These are phyloP conservation scores for Grammatotria lemairii DNA, from an alignment of 2,113 vertebrate genomes.

Conservation along the genomic window DNA sequence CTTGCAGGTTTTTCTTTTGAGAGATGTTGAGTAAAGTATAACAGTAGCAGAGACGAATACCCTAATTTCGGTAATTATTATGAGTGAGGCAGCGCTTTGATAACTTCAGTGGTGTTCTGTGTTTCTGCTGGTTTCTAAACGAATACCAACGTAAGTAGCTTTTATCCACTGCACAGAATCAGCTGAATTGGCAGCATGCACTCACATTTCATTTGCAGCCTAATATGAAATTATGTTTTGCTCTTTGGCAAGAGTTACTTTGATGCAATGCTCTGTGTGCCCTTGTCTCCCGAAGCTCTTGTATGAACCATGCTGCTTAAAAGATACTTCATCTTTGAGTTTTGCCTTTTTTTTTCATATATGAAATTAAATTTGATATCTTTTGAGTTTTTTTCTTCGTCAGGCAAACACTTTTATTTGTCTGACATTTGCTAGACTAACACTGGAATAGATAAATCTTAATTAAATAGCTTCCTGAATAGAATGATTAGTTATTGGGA, in stretches of 20 bases:
- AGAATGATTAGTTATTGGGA: not conserved
- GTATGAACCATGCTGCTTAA: not conserved
- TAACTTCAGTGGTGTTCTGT: not conserved
- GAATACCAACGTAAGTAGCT: not conserved
- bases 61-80: slow-evolving; percentile 8
- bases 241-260: not conserved
- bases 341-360: not conserved
- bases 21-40: not conserved
- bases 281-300: not conserved
- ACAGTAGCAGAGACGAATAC: not conserved
- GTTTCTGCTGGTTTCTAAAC: not conserved
- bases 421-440: not conserved
- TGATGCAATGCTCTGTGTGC: not conserved
- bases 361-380: not conserved
- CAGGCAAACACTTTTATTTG: not conserved
- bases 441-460: not conserved
- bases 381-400: not conserved
- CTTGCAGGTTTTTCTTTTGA: not conserved
- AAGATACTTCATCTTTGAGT: not conserved
- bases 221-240: not conserved
- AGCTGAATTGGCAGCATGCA: not conserved
- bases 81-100: not conserved
- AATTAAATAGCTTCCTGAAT: not conserved
- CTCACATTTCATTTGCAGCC: not conserved
- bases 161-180: not conserved